Percentiles rank a stretch among this genome's conserved stretches.
Conservation (phyloP, 2,888 invertebrate species). For the Chymomyza procnemis region DNA sequence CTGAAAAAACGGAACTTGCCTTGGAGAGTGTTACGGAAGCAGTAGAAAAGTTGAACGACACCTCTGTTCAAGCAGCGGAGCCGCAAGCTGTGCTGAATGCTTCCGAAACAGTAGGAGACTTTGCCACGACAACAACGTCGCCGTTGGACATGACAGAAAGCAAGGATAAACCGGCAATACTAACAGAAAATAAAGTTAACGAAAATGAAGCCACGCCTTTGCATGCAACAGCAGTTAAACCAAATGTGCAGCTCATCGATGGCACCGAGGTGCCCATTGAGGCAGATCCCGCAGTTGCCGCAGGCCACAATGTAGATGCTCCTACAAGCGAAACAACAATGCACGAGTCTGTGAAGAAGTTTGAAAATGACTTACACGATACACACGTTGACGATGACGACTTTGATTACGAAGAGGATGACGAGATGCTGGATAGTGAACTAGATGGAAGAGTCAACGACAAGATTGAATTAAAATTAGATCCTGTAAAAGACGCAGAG, state of each 20-base stretch:
- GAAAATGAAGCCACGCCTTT: neutral
- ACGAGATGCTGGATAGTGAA: conserved; percentile 44
- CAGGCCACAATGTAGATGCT: conserved; percentile 3
- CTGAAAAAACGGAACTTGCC: neutral
- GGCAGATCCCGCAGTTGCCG: conserved; percentile 28
- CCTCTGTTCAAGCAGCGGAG: neutral
- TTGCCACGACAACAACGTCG: conserved; percentile 51
- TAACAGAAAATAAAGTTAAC: conserved; percentile 73
- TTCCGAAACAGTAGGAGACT: conserved; percentile 50
- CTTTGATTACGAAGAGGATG: conserved; percentile 47
- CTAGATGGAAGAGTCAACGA: conserved; percentile 23
- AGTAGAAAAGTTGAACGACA: neutral
- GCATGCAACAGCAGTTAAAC: conserved; percentile 16
- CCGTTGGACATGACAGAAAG: conserved; percentile 71
- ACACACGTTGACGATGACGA: conserved; percentile 61
- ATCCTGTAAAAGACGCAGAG: neutral
- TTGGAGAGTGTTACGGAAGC: neutral
- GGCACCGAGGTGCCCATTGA: conserved; percentile 82
- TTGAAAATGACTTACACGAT: conserved; percentile 40
- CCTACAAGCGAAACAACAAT: conserved; percentile 19
- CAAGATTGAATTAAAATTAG: neutral
- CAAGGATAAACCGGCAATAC: conserved; percentile 31
- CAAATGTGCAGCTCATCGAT: conserved; percentile 81
- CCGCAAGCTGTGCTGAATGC: conserved; percentile 38
- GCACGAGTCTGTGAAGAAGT: conserved; percentile 5